Evolutionary conservation across 2,797 vertebrate genomes (phyloP).

Genomic region (Bufotes viridis): DNA sequence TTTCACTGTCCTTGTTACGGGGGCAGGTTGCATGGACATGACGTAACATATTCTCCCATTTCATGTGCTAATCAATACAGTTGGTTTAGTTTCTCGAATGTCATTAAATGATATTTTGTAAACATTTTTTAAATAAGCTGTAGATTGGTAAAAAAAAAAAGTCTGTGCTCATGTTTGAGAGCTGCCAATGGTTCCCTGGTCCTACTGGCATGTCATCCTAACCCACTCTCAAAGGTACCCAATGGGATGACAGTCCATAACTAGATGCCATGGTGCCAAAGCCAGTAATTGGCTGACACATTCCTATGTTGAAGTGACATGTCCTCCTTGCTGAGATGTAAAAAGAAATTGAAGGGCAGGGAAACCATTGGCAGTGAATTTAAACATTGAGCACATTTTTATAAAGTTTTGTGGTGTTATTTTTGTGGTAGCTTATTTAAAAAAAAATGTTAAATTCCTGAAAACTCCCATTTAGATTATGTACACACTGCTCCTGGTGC

Average conservation of each 20-base stretch:
- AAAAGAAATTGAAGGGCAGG: background rate
- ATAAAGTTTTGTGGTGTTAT: too few species aligned
- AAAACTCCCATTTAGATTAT: background rate
- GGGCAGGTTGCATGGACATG: slow-evolving; percentile 6
- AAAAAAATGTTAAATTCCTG: background rate
- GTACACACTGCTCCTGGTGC: background rate
- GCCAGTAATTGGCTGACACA: background rate
- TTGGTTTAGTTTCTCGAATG: background rate
- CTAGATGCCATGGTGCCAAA: background rate
- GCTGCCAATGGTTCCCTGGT: background rate
- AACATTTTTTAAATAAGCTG: background rate
- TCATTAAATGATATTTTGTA: background rate
- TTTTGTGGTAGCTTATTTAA: too few species aligned
- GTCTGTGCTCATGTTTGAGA: background rate
- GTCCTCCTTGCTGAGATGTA: background rate
- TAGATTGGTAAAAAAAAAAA: background rate
- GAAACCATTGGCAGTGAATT: background rate
- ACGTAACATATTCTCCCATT: background rate
- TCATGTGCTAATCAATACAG: background rate
- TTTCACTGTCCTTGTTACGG: background rate
- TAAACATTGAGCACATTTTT: background rate
- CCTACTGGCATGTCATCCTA: background rate
- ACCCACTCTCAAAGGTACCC: background rate
- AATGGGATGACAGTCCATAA: background rate
- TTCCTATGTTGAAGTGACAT: background rate